Base-by-base conservation (phyloP, 2,113 vertebrate species). In the Megaceryle maxima region DNA sequence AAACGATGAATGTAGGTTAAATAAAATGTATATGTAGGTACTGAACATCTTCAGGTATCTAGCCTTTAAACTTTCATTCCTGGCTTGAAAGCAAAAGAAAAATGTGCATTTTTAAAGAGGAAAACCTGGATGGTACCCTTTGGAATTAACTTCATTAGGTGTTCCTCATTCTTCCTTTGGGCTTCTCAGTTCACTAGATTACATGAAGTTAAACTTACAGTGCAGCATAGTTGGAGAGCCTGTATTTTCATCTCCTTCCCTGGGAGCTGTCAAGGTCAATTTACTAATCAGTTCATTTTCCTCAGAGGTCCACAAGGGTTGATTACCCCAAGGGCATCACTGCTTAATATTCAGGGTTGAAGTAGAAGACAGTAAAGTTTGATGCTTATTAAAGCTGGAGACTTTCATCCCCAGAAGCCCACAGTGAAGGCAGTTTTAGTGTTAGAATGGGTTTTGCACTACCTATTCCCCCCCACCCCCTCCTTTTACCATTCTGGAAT, bases 211-310 rank as follows among this genome's bases (percentile, higher is more conserved):
- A 84, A 53, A 67, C 35, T 84, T 79, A 44, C 16, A 31, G 25
- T 53, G 75, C 69, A 88, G 37, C 77, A 72, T 11, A 88, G 80
- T 62, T 55, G 81, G 96, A 76, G 62, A 91, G 75, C 39, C 81
- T 91, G 86, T 87, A 76, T 94, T 95, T 95, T 95, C 57, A 72
- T 83, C 80, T 76, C 87, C 70, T 76, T 92, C 77, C 74, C 69
- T 53, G 41, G 48, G 73, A 95, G 88, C 62, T 88, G 66, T 94
- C 96, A 97, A 96, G 95, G 96, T 96, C 96, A 96, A 94, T 73
- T 92, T 87, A 82, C 83, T 96, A 96, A 97, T 96, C 92, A 97
- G 86, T 94, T 95, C 88, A 82, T 96, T 97, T 93, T 96, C 92
- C 90, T 91, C 83, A 66, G 87, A 92, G 77, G 94, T 94, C 59